These are phyloP conservation scores for Drosophila paramelanica DNA, from an alignment of 2,888 invertebrate genomes.

Conservation along the genomic window DNA sequence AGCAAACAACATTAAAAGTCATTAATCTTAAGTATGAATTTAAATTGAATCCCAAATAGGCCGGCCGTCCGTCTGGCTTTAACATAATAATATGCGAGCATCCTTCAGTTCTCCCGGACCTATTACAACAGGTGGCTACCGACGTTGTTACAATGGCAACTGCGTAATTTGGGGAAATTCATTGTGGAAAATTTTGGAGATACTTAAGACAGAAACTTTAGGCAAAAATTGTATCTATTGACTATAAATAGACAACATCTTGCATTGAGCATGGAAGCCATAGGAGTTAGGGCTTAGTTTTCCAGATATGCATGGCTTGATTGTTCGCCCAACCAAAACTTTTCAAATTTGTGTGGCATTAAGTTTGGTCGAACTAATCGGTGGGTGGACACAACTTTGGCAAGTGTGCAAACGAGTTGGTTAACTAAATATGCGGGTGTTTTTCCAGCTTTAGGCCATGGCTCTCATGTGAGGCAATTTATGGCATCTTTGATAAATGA, in stretches of 20 bases:
- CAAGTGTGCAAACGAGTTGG: constrained; percentile 4
- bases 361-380: constrained; percentile 28
- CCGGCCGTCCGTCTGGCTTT: not conserved
- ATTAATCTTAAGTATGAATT: constrained; percentile 73
- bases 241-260: constrained; percentile 60
- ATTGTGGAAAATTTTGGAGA: constrained; percentile 1
- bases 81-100: constrained; percentile 23
- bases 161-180: constrained; percentile 76
- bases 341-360: constrained; percentile 28
- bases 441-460: constrained; percentile 7
- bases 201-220: not conserved
- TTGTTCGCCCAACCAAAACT: constrained; percentile 36
- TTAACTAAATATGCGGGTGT: not conserved
- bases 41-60: constrained; percentile 58
- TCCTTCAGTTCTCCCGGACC: not conserved
- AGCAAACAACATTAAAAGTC: constrained; percentile 79
- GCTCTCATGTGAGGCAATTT: constrained; percentile 7
- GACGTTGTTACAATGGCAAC: constrained; percentile 9
- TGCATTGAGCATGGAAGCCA: not conserved
- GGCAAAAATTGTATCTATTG: constrained; percentile 15
- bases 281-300: constrained; percentile 9
- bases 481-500: constrained; percentile 30
- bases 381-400: constrained; percentile 27
- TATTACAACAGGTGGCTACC: constrained; percentile 24
- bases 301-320: constrained; percentile 15